These are phyloP conservation scores for Dorcus parallelipipedus DNA, from an alignment of 2,888 invertebrate species.

Conservation along the genomic window DNA sequence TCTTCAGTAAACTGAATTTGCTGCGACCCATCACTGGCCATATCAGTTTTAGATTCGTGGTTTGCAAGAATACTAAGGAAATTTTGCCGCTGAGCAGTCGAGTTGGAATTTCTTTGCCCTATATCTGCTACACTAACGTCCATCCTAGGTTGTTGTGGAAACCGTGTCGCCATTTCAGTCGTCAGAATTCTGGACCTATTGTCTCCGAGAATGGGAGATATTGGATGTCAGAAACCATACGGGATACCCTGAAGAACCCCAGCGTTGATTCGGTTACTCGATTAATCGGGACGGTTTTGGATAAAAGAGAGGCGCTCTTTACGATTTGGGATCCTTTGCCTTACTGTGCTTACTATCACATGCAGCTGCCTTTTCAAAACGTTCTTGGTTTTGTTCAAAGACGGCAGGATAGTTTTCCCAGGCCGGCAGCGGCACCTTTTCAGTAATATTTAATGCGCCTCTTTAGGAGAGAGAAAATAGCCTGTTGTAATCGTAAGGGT, in stretches of 20 bases:
- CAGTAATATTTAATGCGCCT: conserved; percentile 30
- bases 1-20: conserved; percentile 64
- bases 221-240: conserved; percentile 60
- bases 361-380: conserved; percentile 67
- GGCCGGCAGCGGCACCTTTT: conserved; percentile 44
- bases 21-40: conserved; percentile 72
- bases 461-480: conserved; percentile 42
- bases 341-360: conserved; percentile 81
- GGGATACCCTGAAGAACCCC: conserved; percentile 50
- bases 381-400: conserved; percentile 56
- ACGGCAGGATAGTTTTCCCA: conserved; percentile 45
- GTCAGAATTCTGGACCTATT: conserved; percentile 54
- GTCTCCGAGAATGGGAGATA: conserved; percentile 53
- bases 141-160: conserved; percentile 64
- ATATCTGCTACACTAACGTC: conserved; percentile 71
- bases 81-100: conserved; percentile 66
- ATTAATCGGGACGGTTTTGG: conserved; percentile 65
- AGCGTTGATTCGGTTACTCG: conserved; percentile 55
- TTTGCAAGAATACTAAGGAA: conserved; percentile 56
- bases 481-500: conserved; percentile 26
- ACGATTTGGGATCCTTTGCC: conserved; percentile 83
- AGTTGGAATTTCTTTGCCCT: conserved; percentile 76
- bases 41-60: conserved; percentile 72
- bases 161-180: conserved; percentile 60
- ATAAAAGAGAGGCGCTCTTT: conserved; percentile 77